A percentile compares a stretch with the other conserved stretches of the same genome.
phyloP scores from a whole-genome alignment of 2,797 vertebrate species.

The Uromys caudimaculatus region DNA sequence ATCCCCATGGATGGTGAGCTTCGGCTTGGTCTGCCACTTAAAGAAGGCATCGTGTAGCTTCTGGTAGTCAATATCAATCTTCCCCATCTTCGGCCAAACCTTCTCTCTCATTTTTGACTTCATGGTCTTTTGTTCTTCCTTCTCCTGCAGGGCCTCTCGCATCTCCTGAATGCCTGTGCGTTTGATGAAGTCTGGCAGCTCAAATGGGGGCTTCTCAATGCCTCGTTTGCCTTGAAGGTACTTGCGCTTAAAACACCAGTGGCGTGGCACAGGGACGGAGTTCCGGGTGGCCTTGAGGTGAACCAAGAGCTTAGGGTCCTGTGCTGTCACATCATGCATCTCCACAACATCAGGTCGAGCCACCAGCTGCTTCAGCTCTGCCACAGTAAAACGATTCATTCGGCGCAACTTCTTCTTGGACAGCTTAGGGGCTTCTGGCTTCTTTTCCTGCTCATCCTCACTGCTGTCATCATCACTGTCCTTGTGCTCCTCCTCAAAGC shows the following conservation, averaged over 20 bases:
- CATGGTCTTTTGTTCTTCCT: conserved; percentile 98
- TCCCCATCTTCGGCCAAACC: conserved; percentile 97
- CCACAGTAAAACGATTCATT: conserved; percentile 96
- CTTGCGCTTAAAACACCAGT: conserved; percentile 98
- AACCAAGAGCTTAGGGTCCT: conserved; percentile 96
- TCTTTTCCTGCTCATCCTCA: conserved; percentile 91
- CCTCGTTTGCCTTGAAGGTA: conserved; percentile 97
- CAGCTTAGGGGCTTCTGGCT: conserved; percentile 92
- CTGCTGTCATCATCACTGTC: conserved; percentile 94
- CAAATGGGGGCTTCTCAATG: conserved; percentile 97
- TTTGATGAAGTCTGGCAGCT: conserved; percentile 97
- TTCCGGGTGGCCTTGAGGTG: conserved; percentile 97
- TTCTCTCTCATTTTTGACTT: conserved; percentile 98
- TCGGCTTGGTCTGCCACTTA: conserved; percentile 98
- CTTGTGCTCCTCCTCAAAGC: conserved; percentile 93
- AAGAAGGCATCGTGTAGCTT: conserved; percentile 98
- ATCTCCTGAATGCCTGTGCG: conserved; percentile 98
- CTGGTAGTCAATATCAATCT: conserved; percentile 98
- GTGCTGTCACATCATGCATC: conserved; percentile 97
- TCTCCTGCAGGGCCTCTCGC: conserved; percentile 97
- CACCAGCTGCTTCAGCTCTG: conserved; percentile 98
- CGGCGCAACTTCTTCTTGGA: conserved; percentile 97
- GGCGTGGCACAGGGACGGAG: conserved; percentile 95
- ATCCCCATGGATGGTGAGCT: conserved; percentile 96
- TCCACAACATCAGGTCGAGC: conserved; percentile 96